A percentile compares a stretch with the other conserved stretches of the same genome.
phyloP scores from a whole-genome alignment of 2,888 invertebrate species.

The Ophioninae sp. region DNA sequence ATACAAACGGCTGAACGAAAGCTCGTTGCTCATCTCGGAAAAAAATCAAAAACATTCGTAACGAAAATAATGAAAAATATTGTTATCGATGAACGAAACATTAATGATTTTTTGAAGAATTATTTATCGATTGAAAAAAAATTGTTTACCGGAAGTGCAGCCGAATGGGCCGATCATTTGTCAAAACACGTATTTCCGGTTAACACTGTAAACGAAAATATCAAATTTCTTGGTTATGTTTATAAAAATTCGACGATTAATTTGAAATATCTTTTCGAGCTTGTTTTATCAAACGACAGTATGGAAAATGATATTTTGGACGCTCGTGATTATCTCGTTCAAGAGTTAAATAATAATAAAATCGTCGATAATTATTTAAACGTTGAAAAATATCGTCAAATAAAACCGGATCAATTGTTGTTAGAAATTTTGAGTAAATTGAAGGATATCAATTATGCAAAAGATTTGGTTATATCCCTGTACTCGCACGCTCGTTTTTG shows the following conservation, averaged over 20 bases:
- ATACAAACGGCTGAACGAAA: slow-evolving; percentile 65
- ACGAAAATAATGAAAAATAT: slow-evolving; percentile 1
- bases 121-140: slow-evolving; percentile 38
- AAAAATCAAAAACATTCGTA: background rate
- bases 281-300: slow-evolving; percentile 67
- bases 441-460: slow-evolving; percentile 65
- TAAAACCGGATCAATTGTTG: slow-evolving; percentile 65
- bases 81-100: background rate
- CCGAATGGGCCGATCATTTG: slow-evolving; percentile 55
- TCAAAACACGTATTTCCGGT: slow-evolving; percentile 62
- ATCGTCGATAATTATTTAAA: slow-evolving; percentile 62
- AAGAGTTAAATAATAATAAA: slow-evolving; percentile 48
- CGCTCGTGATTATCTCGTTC: slow-evolving; percentile 65
- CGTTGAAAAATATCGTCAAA: slow-evolving; percentile 67
- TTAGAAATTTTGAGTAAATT: slow-evolving; percentile 67
- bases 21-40: slow-evolving; percentile 34
- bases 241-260: slow-evolving; percentile 68
- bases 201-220: slow-evolving; percentile 66
- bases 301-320: slow-evolving; percentile 66
- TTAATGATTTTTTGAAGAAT: slow-evolving; percentile 60
- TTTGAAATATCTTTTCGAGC: slow-evolving; percentile 66
- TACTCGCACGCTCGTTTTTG: slow-evolving; percentile 67
- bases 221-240: slow-evolving; percentile 66
- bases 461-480: slow-evolving; percentile 63
- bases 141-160: slow-evolving; percentile 5